phyloP scores from a whole-genome alignment of 2,888 invertebrate genomes.

The Phengaris arion region DNA sequence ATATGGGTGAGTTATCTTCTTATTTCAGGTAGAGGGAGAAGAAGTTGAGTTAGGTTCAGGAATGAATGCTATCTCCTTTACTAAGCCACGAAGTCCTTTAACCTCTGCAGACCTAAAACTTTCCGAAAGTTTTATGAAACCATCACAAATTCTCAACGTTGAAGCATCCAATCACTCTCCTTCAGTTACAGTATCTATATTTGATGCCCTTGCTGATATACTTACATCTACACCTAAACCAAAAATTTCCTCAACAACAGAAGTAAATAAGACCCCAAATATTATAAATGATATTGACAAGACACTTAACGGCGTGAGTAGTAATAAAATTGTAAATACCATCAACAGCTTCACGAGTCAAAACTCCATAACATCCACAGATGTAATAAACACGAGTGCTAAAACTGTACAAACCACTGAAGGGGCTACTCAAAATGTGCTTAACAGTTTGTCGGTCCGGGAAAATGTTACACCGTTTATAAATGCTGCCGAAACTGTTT shows the following conservation, averaged over 20 bases:
- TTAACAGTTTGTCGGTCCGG: constrained; percentile 70
- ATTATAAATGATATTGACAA: constrained; percentile 63
- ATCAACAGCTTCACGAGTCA: constrained; percentile 58
- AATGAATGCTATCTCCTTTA: constrained; percentile 73
- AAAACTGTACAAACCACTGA: constrained; percentile 74
- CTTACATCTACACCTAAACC: constrained; percentile 75
- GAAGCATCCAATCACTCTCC: constrained; percentile 79
- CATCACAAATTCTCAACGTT: constrained; percentile 74
- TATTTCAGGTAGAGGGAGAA: constrained; percentile 79
- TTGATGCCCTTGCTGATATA: constrained; percentile 80
- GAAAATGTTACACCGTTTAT: constrained; percentile 64
- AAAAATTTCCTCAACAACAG: constrained; percentile 62
- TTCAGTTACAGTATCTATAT: constrained; percentile 80
- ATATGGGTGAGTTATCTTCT: constrained; percentile 78
- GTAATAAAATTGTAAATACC: constrained; percentile 73
- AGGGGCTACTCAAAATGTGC: constrained; percentile 70
- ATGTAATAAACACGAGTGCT: constrained; percentile 66
- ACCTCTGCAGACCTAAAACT: constrained; percentile 73
- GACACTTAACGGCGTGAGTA: constrained; percentile 76
- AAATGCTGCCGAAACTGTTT: constrained; percentile 54
- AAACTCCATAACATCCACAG: constrained; percentile 55
- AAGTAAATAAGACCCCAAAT: constrained; percentile 62
- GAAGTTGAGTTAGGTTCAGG: constrained; percentile 76
- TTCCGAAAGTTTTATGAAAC: constrained; percentile 71
- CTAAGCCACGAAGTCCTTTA: constrained; percentile 72